phyloP scores from a whole-genome alignment of 1,140 invertebrate genomes.

The Eulimnadia texana region DNA sequence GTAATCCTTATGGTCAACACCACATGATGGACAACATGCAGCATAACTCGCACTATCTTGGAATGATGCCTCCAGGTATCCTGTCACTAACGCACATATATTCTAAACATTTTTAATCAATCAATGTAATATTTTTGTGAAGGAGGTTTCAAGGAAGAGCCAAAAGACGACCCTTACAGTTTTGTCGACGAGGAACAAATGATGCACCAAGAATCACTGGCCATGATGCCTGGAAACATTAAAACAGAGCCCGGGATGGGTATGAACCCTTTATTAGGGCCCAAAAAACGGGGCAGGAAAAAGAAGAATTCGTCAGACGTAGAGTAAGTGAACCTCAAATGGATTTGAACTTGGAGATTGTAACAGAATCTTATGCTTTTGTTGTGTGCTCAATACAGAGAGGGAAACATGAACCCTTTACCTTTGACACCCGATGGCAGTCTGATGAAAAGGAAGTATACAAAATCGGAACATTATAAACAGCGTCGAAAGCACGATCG shows the following conservation, averaged over 20 bases:
- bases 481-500: conserved; percentile 80
- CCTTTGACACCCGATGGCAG: conserved; percentile 6
- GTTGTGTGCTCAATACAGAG: not conserved
- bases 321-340: conserved; percentile 7
- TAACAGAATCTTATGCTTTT: not conserved
- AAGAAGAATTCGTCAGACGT: conserved; percentile 50
- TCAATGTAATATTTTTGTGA: too few relatives aligned
- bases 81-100: not conserved
- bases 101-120: too few relatives aligned
- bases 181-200: conserved; percentile 56
- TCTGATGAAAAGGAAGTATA: conserved; percentile 16
- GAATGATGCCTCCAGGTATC: conserved; percentile 13
- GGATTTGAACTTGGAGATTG: not conserved
- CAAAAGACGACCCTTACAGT: conserved; percentile 56
- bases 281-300: conserved; percentile 66
- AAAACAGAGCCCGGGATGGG: conserved; percentile 4
- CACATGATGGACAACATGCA: not conserved
- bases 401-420: not conserved
- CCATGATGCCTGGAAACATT: not conserved
- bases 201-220: conserved; percentile 1
- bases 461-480: conserved; percentile 18
- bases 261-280: conserved; percentile 34
- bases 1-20: not conserved
- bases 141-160: conserved; percentile 37
- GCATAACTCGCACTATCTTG: not conserved